These are phyloP conservation scores for Drosophila miranda DNA, from an alignment of 1,140 invertebrate genomes.

Conservation along the genomic window DNA sequence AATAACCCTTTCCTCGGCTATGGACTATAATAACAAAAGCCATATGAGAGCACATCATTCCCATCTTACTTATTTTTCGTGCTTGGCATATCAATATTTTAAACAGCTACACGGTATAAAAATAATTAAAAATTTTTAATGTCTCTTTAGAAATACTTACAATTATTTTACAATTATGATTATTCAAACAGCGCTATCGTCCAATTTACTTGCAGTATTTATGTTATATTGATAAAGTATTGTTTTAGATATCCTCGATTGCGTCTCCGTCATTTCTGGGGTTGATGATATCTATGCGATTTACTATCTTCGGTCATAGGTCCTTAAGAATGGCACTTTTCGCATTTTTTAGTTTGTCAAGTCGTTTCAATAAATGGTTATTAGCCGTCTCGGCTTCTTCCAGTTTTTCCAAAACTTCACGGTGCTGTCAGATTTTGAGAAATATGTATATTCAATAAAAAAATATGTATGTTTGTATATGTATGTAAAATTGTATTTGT, in stretches of 20 bases:
- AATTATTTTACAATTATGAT: constrained; percentile 7
- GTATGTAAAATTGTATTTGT: neutral
- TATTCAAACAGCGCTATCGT: constrained; percentile 10
- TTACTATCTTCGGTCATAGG: constrained; percentile 85
- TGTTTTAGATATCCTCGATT: constrained; percentile 16
- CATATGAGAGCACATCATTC: too few relatives aligned
- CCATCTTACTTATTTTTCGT: too few relatives aligned
- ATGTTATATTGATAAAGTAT: constrained; percentile 10
- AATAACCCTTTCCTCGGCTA: too few relatives aligned
- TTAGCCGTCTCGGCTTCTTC: constrained; percentile 99
- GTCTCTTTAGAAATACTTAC: constrained; percentile 7
- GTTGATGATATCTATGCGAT: neutral
- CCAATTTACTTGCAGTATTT: constrained; percentile 8
- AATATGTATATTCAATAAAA: constrained; percentile 4
- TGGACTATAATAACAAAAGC: too few relatives aligned
- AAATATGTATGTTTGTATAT: neutral
- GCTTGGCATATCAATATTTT: too few relatives aligned
- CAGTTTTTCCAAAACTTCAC: constrained; percentile 96
- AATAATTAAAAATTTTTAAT: constrained; percentile 9
- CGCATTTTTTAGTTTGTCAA: constrained; percentile 99
- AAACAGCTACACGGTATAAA: too few relatives aligned
- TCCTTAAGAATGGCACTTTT: constrained; percentile 95
- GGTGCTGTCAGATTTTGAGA: constrained; percentile 87
- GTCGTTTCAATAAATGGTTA: constrained; percentile 95
- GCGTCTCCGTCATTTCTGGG: neutral